These are phyloP conservation scores for Sphaeridia pumilis DNA, from an alignment of 2,888 invertebrate species.

Conservation along the genomic window DNA sequence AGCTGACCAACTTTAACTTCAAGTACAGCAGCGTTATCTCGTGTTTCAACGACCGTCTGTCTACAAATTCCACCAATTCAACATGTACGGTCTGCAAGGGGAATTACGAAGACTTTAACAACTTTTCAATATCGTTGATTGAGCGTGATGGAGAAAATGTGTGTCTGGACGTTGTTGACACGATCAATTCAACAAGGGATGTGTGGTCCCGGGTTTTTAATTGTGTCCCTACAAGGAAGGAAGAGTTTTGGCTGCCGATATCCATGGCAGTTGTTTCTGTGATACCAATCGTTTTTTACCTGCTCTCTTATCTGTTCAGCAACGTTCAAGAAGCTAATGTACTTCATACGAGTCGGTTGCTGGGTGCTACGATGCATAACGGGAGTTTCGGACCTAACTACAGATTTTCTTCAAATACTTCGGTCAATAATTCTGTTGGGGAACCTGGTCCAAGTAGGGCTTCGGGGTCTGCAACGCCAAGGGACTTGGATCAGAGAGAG, in stretches of 20 bases:
- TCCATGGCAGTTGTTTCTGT: slow-evolving; percentile 46
- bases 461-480: too few species aligned
- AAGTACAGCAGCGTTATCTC: slow-evolving; percentile 26
- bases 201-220: slow-evolving; percentile 50
- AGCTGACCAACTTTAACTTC: slow-evolving; percentile 40
- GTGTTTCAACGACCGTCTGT: slow-evolving; percentile 27
- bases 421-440: too few species aligned
- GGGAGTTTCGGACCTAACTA: background rate
- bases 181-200: slow-evolving; percentile 53
- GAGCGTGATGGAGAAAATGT: slow-evolving; percentile 49
- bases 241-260: slow-evolving; percentile 48
- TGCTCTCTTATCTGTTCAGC: slow-evolving; percentile 39
- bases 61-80: slow-evolving; percentile 34
- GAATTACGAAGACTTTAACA: slow-evolving; percentile 46
- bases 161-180: slow-evolving; percentile 57
- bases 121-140: slow-evolving; percentile 49
- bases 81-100: slow-evolving; percentile 47
- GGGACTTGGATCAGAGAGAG: too few species aligned
- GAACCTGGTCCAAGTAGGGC: too few species aligned
- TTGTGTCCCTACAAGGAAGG: slow-evolving; percentile 47
- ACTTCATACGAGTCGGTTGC: slow-evolving; percentile 24
- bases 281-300: slow-evolving; percentile 49
- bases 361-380: slow-evolving; percentile 4
- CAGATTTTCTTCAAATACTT: too few species aligned
- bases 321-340: slow-evolving; percentile 32